Evolutionary conservation across 2,797 vertebrate genomes (phyloP), one percentile per base, ranked within the genome.

Genomic region (Hafferia zeledoni): DNA sequence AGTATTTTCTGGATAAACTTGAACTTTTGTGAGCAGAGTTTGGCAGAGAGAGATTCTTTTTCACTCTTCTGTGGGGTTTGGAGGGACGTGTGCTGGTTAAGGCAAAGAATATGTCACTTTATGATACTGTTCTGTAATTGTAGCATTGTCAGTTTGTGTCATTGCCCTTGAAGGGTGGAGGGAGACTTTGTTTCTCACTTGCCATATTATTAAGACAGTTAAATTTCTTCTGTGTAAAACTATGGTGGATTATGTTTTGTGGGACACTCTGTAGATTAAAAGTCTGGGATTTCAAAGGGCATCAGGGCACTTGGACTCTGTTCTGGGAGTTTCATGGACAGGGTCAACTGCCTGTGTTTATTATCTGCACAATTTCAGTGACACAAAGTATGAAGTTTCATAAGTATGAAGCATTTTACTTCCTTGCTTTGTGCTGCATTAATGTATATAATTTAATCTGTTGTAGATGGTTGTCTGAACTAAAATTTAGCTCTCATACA

Each of bases 231-330:
- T 52, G 16, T 39, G 56, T 64, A 27, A 50, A 76, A 33, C 30
- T 18, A 4, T 13, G 44, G 20, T 60, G 47, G 35, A 23, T 65
- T 31, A 16, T 18, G n/a, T 65, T 68, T 82, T 0, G 0, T 46
- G 71, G 43, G 53, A 61, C 43, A 10, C 15, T 33, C 35, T 7
- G n/a, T 7, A 55, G 30, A 30, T 67, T 13, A 52, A 47, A n/a
- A 11, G 11, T 25, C 33, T 61, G 47, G 63, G 25, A 17, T 75
- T 70, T 90, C 33, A 46, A 33, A 82, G 71, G 25, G 39, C 46
- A 23, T 63, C 16, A 24, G 49, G 39, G 71, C 35, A 35, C 22
- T 30, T 31, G 57, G 52, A 20, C 53, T 52, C 53, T 87, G 18
- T 28, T 20, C 35, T 2, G 18, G 78, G 47, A 31, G n/a, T 35